Evolutionary conservation across 2,888 invertebrate species (phyloP).

Genomic region (Ochlodes sylvanus): DNA sequence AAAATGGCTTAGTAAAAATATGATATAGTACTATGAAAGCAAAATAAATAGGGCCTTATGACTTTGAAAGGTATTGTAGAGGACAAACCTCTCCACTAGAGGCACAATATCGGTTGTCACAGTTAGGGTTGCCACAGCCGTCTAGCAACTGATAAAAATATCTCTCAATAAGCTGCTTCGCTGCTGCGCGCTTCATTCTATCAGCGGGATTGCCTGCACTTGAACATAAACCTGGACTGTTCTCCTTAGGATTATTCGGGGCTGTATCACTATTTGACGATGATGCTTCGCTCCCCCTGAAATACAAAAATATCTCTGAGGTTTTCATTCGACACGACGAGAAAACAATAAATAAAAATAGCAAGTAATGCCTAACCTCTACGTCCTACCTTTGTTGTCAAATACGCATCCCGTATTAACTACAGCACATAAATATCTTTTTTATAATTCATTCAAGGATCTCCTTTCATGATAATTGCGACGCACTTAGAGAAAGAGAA

Average conservation of each 20-base stretch:
- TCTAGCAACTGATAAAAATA: constrained; percentile 97
- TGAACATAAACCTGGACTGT: constrained; percentile 68
- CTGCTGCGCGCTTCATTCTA: constrained; percentile 91
- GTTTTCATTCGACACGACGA: constrained; percentile 46
- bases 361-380: constrained; percentile 79
- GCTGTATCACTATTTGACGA: constrained; percentile 73
- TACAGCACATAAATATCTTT: constrained; percentile 11
- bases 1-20: too few species aligned
- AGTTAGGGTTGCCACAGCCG: constrained; percentile 95
- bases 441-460: constrained; percentile 26
- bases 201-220: constrained; percentile 74
- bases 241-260: constrained; percentile 67
- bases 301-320: constrained; percentile 47
- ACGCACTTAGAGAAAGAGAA: constrained; percentile 28
- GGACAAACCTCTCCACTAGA: constrained; percentile 92
- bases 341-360: constrained; percentile 75
- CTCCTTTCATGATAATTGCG: constrained; percentile 26
- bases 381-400: constrained; percentile 52
- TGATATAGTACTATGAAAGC: too few species aligned
- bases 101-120: constrained; percentile 94
- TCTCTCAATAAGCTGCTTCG: constrained; percentile 94
- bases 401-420: constrained; percentile 28
- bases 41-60: not conserved
- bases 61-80: constrained; percentile 15
- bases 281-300: constrained; percentile 83